These are phyloP conservation scores for Papilio protenor DNA, from an alignment of 2,888 invertebrate genomes.

Conservation along the genomic window DNA sequence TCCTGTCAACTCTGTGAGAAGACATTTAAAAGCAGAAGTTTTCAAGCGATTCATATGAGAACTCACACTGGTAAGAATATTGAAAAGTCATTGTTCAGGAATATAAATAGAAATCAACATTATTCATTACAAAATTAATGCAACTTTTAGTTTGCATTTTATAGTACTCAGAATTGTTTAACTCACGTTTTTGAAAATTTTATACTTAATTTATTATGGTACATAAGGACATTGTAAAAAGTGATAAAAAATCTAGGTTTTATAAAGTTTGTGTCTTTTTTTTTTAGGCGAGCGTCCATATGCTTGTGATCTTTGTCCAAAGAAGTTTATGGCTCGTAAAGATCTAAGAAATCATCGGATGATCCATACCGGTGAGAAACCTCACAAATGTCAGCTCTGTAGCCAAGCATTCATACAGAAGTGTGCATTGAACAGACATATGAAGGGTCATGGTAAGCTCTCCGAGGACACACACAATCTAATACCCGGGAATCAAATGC, in stretches of 20 bases:
- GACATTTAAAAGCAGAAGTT: constrained; percentile 94
- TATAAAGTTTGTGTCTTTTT: background rate
- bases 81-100: background rate
- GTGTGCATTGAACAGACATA: constrained; percentile 96
- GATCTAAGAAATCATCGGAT: constrained; percentile 96
- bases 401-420: constrained; percentile 96
- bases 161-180: too few relatives aligned
- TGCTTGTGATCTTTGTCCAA: constrained; percentile 94
- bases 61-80: constrained; percentile 89
- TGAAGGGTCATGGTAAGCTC: constrained; percentile 85
- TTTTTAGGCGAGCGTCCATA: constrained; percentile 88
- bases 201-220: too few relatives aligned
- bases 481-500: constrained; percentile 45
- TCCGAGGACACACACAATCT: constrained; percentile 48
- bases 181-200: too few relatives aligned
- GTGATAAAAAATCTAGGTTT: too few relatives aligned
- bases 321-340: constrained; percentile 95
- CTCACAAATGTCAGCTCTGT: constrained; percentile 95
- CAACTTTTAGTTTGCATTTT: background rate
- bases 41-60: constrained; percentile 91
- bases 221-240: too few relatives aligned
- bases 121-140: too few relatives aligned
- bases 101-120: background rate
- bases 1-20: constrained; percentile 93
- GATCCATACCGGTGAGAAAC: constrained; percentile 96